Conservation (phyloP, 2,888 invertebrate genomes). For the Torymus texanus region DNA sequence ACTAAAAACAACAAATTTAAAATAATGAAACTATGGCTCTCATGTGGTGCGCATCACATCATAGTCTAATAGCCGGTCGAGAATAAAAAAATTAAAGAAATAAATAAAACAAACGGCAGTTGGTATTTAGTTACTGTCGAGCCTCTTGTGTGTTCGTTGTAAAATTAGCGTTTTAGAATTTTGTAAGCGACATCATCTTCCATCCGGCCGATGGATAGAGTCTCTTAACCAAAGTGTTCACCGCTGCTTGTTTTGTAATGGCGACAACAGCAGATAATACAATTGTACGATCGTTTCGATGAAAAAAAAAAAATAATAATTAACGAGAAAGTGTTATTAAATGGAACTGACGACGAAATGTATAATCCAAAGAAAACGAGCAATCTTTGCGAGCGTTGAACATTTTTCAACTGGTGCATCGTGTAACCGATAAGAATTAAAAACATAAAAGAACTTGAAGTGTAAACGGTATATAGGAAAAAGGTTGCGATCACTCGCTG, state of each 20-base stretch:
- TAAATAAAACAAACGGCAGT: conserved; percentile 43
- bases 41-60: conserved; percentile 12
- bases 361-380: conserved; percentile 52
- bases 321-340: conserved; percentile 28
- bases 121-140: conserved; percentile 38
- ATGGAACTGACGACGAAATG: conserved; percentile 49
- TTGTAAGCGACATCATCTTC: conserved; percentile 64
- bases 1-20: conserved; percentile 36
- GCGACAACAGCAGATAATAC: conserved; percentile 60
- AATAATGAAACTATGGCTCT: conserved; percentile 22
- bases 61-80: conserved; percentile 23
- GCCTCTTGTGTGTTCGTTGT: conserved; percentile 61
- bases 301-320: conserved; percentile 32
- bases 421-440: conserved; percentile 41
- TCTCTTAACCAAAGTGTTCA: conserved; percentile 70
- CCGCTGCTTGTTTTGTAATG: conserved; percentile 64
- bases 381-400: conserved; percentile 57
- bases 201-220: conserved; percentile 61
- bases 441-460: conserved; percentile 32
- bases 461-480: conserved; percentile 9
- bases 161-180: conserved; percentile 60
- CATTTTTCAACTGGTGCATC: conserved; percentile 58
- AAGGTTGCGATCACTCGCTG: conserved; percentile 11
- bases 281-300: conserved; percentile 52
- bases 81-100: conserved; percentile 23